Percentiles rank a stretch among this genome's conserved stretches.
These are phyloP conservation scores for Tuta absoluta DNA, from an alignment of 2,888 invertebrate genomes.

Conservation along the genomic window DNA sequence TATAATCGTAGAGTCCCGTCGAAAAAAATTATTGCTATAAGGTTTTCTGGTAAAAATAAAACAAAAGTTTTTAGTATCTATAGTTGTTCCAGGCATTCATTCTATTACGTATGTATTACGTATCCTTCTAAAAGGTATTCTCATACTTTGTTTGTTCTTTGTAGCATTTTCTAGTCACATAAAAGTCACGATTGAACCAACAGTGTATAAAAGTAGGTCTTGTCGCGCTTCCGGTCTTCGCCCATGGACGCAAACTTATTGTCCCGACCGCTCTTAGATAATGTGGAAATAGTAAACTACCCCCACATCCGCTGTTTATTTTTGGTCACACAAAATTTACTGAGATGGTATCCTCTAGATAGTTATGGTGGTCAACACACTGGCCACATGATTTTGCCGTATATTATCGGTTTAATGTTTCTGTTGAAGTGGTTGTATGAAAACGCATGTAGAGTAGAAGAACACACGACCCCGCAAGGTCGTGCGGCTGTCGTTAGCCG, in stretches of 20 bases:
- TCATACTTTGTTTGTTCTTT: neutral
- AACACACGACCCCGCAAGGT: too few species aligned
- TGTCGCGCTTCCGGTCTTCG: slow-evolving; percentile 35
- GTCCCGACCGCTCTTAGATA: slow-evolving; percentile 13
- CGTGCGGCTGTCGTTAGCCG: too few species aligned
- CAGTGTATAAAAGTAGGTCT: slow-evolving; percentile 8
- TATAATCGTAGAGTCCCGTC: too few species aligned
- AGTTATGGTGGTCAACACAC: neutral
- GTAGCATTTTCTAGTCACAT: neutral
- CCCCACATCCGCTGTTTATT: slow-evolving; percentile 14
- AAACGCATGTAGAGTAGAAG: too few species aligned
- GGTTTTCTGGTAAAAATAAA: too few species aligned
- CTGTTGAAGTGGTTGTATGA: too few species aligned
- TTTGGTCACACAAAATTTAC: slow-evolving; percentile 11
- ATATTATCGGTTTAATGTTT: too few species aligned
- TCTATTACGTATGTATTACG: too few species aligned
- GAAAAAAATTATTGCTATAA: too few species aligned
- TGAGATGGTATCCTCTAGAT: neutral
- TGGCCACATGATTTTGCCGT: neutral
- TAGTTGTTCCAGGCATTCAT: too few species aligned
- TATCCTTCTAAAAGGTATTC: too few species aligned
- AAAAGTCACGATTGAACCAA: slow-evolving; percentile 1
- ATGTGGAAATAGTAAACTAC: slow-evolving; percentile 22
- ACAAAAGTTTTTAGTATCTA: too few species aligned
- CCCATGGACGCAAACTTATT: slow-evolving; percentile 18